Evolutionary conservation across 2,888 invertebrate species (phyloP).

Genomic region (Apoda limacodes): DNA sequence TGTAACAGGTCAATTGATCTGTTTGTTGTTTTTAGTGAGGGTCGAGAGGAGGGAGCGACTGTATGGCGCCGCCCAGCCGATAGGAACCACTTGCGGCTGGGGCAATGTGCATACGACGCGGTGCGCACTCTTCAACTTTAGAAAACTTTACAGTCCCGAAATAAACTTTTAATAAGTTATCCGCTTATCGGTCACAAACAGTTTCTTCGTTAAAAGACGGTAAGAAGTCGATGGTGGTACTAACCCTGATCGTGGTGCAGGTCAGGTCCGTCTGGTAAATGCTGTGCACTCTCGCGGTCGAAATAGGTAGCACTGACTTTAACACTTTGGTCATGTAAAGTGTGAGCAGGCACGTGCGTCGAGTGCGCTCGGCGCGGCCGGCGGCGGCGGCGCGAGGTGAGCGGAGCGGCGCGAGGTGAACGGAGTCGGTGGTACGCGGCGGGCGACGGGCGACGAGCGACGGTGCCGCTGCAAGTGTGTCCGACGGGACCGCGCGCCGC

Average conservation of each 20-base stretch:
- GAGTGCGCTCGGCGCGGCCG: constrained; percentile 54
- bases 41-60: constrained; percentile 53
- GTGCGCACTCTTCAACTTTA: constrained; percentile 57
- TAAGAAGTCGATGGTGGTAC: constrained; percentile 36
- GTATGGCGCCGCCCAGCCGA: constrained; percentile 56
- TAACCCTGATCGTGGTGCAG: constrained; percentile 63
- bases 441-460: constrained; percentile 27
- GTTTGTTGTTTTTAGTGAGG: constrained; percentile 63
- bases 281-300: constrained; percentile 61
- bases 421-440: constrained; percentile 36
- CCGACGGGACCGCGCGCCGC: constrained; percentile 35
- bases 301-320: constrained; percentile 63
- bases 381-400: constrained; percentile 50
- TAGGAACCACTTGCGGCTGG: constrained; percentile 55
- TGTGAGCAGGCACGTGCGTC: constrained; percentile 42
- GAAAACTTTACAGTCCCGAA: constrained; percentile 54
- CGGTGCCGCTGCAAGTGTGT: constrained; percentile 31
- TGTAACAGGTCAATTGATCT: constrained; percentile 58
- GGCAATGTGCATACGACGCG: constrained; percentile 55
- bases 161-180: constrained; percentile 53
- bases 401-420: constrained; percentile 56
- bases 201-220: constrained; percentile 29
- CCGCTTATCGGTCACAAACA: constrained; percentile 34
- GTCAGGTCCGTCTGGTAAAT: constrained; percentile 57
- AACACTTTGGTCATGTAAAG: constrained; percentile 66